Base-by-base conservation (phyloP, 2,113 vertebrate species). In the Ornithorhynchus anatinus region DNA sequence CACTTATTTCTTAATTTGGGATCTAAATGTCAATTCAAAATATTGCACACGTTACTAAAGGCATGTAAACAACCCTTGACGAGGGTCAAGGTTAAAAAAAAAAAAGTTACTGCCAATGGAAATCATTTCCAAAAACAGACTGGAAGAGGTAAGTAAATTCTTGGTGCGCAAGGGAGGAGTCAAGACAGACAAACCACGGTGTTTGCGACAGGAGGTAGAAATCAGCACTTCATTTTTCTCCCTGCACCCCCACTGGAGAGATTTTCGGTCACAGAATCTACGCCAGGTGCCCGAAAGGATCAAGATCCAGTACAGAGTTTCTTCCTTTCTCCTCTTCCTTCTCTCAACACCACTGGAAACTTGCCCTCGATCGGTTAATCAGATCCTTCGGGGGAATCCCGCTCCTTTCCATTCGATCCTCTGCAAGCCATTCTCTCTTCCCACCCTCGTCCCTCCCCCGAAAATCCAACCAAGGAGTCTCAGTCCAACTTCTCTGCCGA, bases 21-120 rank as follows among this genome's bases (percentile, higher is more conserved):
- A 59, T 16, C 14, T 43, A 0, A 1, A 13, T 3, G 10, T 7
- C 32, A 15, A 63, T 67, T 59, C n/a, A 43, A 68, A 59, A 15
- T 38, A 77, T 47, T 60, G 81, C 91, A 88, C 78, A 19, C 56
- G 59, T 65, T 67, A 63, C 47, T 0, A 0, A 71, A 63, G 63
- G 67, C 75, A 17, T 32, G 44, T 6, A 3, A 78, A 52, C 53
- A 40, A 76, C 66, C n/a, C n/a, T n/a, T 1, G 0, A 1, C 7
- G 2, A 42, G 31, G 58, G n/a, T 60, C 25, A 25, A 16, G 50
- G 27, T 53, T 67, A 70, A 59, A 54, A 3, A 19, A 47, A 47
- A 60, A 61, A 12, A 16, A 52, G 57, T 47, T 0, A 32, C 31
- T 12, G 52, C 43, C 39, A 44, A 27, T n/a, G n/a, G n/a, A n/a